Base-by-base conservation (phyloP, 2,888 invertebrate genomes). In the Hesperia comma region DNA sequence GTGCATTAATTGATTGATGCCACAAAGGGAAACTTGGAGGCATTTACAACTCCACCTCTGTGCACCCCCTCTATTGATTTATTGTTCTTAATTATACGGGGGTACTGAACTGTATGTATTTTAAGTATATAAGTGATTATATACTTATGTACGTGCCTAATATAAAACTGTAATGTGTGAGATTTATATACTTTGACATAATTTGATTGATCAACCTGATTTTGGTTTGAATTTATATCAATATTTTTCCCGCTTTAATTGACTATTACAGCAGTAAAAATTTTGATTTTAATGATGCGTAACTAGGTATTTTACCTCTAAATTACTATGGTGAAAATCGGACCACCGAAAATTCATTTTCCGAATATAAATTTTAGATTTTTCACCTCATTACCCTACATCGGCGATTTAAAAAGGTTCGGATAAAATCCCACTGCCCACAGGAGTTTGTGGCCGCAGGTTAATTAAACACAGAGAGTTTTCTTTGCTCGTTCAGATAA, bases 321-420 rank as follows among this genome's bases (percentile, higher is more conserved):
- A 49, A 32, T 40, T 49, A 32, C 51, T 57, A 40, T 14, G 4
- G 66, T 43, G 66, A 68, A 68, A 66, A 60, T 70, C 68, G 62
- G 64, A 64, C 58, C 46, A 73, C 74, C 72, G 72, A 75, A 79
- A 82, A 84, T 83, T 83, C 82, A 84, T 85, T 86, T 81, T 79
- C 71, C 75, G 82, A 85, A 85, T 86, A 85, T 83, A 86, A 84
- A 85, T 86, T 88, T 87, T 78, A 83, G 82, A 88, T 88, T 89
- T 87, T 87, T 84, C 76, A 82, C 82, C 82, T 85, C 88, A 87
- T 88, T 88, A 88, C 85, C 80, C 79, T 81, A 84, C 85, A 88
- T 86, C 83, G 85, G 74, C 78, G 83, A 83, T 85, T 86, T 84
- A 82, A 84, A 87, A 85, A 84, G 83, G 82, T 79, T 70, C 69